Conservation (phyloP, 2,113 vertebrate genomes). For the Carassius gibelio region DNA sequence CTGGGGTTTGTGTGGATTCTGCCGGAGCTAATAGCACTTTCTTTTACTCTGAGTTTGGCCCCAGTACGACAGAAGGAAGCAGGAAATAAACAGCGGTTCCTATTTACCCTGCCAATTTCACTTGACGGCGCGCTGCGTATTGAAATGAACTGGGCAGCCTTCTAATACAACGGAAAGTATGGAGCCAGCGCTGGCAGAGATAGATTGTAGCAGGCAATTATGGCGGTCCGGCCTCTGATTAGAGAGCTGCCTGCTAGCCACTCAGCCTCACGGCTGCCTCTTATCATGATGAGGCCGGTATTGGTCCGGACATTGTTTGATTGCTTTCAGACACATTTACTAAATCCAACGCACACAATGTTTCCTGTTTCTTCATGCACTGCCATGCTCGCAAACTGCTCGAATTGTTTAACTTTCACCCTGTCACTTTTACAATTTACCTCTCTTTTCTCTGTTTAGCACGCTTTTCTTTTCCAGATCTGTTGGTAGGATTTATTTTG, state of each 20-base stretch:
- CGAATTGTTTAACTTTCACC: constrained; percentile 23
- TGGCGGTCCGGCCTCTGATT: constrained; percentile 63
- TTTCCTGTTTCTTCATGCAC: constrained; percentile 37
- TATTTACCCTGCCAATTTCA: constrained; percentile 76
- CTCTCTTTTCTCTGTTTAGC: background rate
- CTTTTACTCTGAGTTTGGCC: constrained; percentile 68
- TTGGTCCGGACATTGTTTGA: constrained; percentile 62
- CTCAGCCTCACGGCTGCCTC: constrained; percentile 59
- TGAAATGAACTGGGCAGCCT: constrained; percentile 76
- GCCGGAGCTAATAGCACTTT: constrained; percentile 67
- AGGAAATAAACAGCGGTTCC: constrained; percentile 73
- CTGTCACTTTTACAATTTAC: constrained; percentile 13
- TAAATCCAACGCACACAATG: constrained; percentile 54
- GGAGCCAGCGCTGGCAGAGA: constrained; percentile 53
- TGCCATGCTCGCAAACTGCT: constrained; percentile 21
- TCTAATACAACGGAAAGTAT: constrained; percentile 66
- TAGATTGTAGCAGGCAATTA: constrained; percentile 66
- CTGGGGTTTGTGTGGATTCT: constrained; percentile 74
- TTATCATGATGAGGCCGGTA: constrained; percentile 63
- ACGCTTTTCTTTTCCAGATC: constrained; percentile 2
- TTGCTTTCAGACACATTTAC: constrained; percentile 68
- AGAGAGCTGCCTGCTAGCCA: constrained; percentile 65
- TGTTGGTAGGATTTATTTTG: background rate
- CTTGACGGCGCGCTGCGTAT: constrained; percentile 72
- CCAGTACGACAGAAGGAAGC: constrained; percentile 69